Evolutionary conservation across 1,140 invertebrate genomes (phyloP), one percentile per base, ranked within the genome.

Genomic region (Drosophila arizonae): DNA sequence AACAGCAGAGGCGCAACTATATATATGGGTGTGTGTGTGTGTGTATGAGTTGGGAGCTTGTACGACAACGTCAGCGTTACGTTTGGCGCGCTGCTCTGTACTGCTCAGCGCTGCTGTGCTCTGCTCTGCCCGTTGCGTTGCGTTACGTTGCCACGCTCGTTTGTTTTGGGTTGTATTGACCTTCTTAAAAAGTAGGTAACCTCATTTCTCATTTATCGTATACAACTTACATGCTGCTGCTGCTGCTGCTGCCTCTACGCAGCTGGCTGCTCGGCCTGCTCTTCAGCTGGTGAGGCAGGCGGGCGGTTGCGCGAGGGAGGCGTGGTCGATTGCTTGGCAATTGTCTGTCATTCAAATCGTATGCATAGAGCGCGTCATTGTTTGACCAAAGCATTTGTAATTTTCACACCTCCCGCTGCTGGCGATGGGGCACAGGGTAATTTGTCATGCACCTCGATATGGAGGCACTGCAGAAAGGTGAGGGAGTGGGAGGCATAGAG

Each of bases 101-200:
- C 36, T 30, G 58, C 61, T 54, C 67, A 33, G 57, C 55, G 52
- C 36, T 39, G 10, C 56, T 11, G 39, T 33, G 58, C 55, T 55
- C 67, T 58, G 52, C 54, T 45, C 60, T 65, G 61, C 50, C 56
- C 33, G 66, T 68, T 69, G 52, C 74, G 74, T 79, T 76, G 76
- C 73, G 72, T 78, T 65, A 63, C 81, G 81, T 85, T 78, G 74
- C 74, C 82, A 82, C 84, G 84, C 84, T 88, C 84, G 87, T 87
- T 87, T 87, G 84, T 87, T 87, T 87, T 87, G 84, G 84, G 84
- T 80, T 85, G 84, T 88, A 87, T 87, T 90, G 87, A 90, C 87
- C 87, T 90, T 90, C 87, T 90, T 90, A 86, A 90, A 90, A 90
- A 90, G 87, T 90, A 90, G 87, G 87, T 90, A 90, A 90, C 87